A percentile compares a stretch with the other conserved stretches of the same genome.
These are phyloP conservation scores for Troides helena DNA, from an alignment of 2,888 invertebrate genomes.

Conservation along the genomic window DNA sequence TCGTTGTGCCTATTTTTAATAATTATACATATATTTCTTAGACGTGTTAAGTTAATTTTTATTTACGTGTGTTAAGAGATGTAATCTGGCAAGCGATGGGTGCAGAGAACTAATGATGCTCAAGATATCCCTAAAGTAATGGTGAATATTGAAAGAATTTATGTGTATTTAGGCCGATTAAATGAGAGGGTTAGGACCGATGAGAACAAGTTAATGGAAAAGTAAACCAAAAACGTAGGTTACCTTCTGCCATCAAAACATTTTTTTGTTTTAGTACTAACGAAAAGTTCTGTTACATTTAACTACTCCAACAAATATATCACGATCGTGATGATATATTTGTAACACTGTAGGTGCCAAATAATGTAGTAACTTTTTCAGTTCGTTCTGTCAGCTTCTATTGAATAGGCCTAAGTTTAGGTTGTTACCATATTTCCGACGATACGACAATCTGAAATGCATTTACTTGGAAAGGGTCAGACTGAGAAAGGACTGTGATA, in stretches of 20 bases:
- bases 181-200: slow-evolving; percentile 40
- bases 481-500: slow-evolving; percentile 81
- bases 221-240: slow-evolving; percentile 77
- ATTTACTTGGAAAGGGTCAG: slow-evolving; percentile 77
- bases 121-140: slow-evolving; percentile 63
- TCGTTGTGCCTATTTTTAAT: slow-evolving; percentile 69
- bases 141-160: slow-evolving; percentile 47
- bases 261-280: slow-evolving; percentile 60
- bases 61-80: slow-evolving; percentile 71
- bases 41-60: slow-evolving; percentile 72
- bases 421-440: slow-evolving; percentile 76
- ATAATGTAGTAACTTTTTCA: slow-evolving; percentile 65
- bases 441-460: slow-evolving; percentile 72
- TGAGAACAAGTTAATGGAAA: slow-evolving; percentile 50
- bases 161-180: slow-evolving; percentile 52
- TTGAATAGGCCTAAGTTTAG: slow-evolving; percentile 66
- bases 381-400: slow-evolving; percentile 66
- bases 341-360: slow-evolving; percentile 74
- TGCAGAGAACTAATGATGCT: slow-evolving; percentile 64
- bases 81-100: slow-evolving; percentile 67
- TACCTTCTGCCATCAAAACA: slow-evolving; percentile 74
- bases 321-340: slow-evolving; percentile 53
- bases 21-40: slow-evolving; percentile 72
- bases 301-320: slow-evolving; percentile 43
- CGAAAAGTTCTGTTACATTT: slow-evolving; percentile 53